Evolutionary conservation across 1,140 invertebrate species (phyloP), one percentile per base, ranked within the genome.

Genomic region (Megathymus violae): DNA sequence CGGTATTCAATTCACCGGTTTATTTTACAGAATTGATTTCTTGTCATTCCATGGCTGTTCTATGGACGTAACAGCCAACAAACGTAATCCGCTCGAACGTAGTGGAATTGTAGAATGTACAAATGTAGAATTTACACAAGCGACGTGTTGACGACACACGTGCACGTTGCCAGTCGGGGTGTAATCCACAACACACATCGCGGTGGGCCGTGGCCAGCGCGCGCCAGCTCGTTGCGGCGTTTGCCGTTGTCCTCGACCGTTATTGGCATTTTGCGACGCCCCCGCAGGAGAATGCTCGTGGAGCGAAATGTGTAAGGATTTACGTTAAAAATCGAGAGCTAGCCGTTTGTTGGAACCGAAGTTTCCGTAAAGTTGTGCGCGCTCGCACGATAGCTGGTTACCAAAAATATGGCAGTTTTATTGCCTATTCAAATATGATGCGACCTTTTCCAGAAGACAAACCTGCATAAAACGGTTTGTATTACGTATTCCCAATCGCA

Each of bases 221-320:
- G 47, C 56, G 16, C 1, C 4, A 7, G 27, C 27, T 9, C 27
- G 27, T 17, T 17, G 10, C 38, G 40, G 31, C 40, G 27, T 64
- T 56, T 78, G 77, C 50, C 77, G 77, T 82, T 82, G 78, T 76
- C 76, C 76, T 76, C 38, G 38, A n/a, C 9, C 13, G 5, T 10
- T 44, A 25, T 56, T 43, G 52, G 52, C 16, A 25, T 56, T 56
- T 56, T 44, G 4, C 27, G 9, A 31, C 27, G 9, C 27, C 27
- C 1, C 27, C 27, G 4, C 9, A 31, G 27, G 62, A 63, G 67
- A 64, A 65, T 65, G 62, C 62, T 63, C 67, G 65, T 48, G 47
- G 41, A 22, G 15, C 40, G 3, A 38, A 38, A 38, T n/a, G n/a
- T n/a, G n/a, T n/a, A n/a, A n/a, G n/a, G n/a, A n/a, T n/a, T n/a